Conservation (phyloP, 2,113 vertebrate genomes). For the Tenrec ecaudatus region DNA sequence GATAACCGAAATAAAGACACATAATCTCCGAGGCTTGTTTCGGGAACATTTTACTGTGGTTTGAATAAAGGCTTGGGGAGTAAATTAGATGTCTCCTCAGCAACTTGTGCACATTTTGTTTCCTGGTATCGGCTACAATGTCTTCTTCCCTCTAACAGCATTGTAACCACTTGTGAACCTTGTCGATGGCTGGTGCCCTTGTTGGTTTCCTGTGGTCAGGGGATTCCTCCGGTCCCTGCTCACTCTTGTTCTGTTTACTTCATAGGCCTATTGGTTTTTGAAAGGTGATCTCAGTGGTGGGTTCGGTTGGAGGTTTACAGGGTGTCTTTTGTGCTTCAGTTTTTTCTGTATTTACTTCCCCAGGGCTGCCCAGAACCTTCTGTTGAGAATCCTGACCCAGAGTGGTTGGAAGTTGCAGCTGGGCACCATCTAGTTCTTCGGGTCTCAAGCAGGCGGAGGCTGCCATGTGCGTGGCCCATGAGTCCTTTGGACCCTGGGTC, state of each 20-base stretch:
- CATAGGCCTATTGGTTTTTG: not conserved
- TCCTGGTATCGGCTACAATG: not conserved
- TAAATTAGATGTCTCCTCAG: not conserved
- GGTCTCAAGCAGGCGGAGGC: not conserved
- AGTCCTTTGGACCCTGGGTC: not conserved
- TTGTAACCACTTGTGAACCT: too few relatives aligned
- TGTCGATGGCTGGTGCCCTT: too few relatives aligned
- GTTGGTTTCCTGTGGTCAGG: too few relatives aligned
- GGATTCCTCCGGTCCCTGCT: too few relatives aligned
- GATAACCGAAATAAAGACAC: slow-evolving; percentile 5
- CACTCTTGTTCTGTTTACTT: not conserved
- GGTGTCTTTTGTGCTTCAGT: not conserved
- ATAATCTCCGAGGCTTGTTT: not conserved
- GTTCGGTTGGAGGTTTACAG: not conserved
- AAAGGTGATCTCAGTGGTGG: not conserved
- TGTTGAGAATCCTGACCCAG: not conserved
- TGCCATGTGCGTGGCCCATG: not conserved
- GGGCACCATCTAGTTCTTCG: not conserved
- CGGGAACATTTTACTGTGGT: not conserved
- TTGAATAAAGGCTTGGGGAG: not conserved
- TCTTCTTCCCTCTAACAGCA: not conserved
- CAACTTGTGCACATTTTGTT: not conserved
- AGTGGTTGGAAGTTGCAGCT: too few relatives aligned
- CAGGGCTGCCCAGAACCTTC: not conserved
- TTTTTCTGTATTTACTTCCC: not conserved